These are phyloP conservation scores for Microplitis deprimator DNA, from an alignment of 2,888 invertebrate genomes.

Conservation along the genomic window DNA sequence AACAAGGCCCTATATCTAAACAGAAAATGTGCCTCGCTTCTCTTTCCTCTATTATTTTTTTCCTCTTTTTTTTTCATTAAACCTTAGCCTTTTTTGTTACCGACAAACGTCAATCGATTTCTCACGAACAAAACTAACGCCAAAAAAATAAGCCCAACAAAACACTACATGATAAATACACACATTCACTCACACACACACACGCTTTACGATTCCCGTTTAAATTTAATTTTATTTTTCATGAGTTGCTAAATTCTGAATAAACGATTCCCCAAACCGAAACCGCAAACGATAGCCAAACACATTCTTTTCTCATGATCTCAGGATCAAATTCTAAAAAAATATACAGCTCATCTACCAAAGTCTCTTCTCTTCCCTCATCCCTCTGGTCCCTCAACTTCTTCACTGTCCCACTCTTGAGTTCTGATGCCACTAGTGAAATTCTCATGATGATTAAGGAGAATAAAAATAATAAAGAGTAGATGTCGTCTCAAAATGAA, in stretches of 20 bases:
- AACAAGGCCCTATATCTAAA: conserved; percentile 27
- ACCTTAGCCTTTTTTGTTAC: background rate
- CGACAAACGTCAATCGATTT: conserved; percentile 18
- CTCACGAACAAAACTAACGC: conserved; percentile 17
- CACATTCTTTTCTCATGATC: conserved; percentile 33
- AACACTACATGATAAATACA: conserved; percentile 17
- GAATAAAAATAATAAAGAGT: no score
- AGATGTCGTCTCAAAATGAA: no score
- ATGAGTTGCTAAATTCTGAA: no score
- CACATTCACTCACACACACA: no score
- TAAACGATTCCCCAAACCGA: no score
- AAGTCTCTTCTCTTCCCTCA: no score
- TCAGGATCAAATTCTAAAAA: background rate
- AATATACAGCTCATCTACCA: conserved; percentile 27
- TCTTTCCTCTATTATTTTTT: conserved; percentile 5
- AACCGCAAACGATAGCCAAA: conserved; percentile 6
- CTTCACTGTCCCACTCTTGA: no score
- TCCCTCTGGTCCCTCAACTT: no score
- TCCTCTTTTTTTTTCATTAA: background rate
- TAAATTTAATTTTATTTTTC: no score
- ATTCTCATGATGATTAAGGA: conserved; percentile 24
- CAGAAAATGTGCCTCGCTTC: conserved; percentile 28
- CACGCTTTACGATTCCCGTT: background rate
- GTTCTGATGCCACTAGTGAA: conserved; percentile 37
- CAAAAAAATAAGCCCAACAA: conserved; percentile 2